Evolutionary conservation across 2,888 invertebrate species (phyloP), one percentile per base, ranked within the genome.

Genomic region (Pandemis corylana): DNA sequence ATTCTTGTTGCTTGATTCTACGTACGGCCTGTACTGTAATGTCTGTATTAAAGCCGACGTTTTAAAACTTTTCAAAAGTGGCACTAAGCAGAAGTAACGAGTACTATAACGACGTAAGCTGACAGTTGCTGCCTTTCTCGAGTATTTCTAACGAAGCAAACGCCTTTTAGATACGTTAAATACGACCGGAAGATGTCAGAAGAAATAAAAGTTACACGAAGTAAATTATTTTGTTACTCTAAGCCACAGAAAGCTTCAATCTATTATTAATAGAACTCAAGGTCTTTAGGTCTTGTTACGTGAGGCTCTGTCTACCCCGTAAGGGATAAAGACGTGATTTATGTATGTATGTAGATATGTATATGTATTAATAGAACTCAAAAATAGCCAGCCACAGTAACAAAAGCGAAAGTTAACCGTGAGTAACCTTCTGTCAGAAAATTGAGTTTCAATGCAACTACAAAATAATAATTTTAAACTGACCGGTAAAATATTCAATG

Each of bases 71-170:
- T 59, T 36, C 28, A 66, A 44, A 70, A 53, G 68, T 44, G 75
- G 63, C 67, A 62, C 66, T 71, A 75, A 65, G 66, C 51, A 76
- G 69, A 68, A 76, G 64, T 72, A 72, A 72, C 66, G 72, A 41
- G 65, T 64, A 44, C 69, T 41, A 70, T 74, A 74, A 74, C 49
- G 59, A 69, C 53, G 76, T 79, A 76, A 78, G 77, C 75, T 71
- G 80, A 78, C 79, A 79, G 78, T 64, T 72, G 78, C 70, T 76
- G 76, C 80, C 83, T 85, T 85, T 84, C 85, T 84, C 85, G 80
- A 74, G 64, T 71, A 76, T 81, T 82, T 78, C 76, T 80, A 78
- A 79, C 78, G 15, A 53, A 62, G 42, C 68, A 72, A 78, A 77
- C 71, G 64, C 61, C 79, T 84, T 80, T 78, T 80, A 78, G 77